Percentiles rank a stretch among this genome's conserved stretches.
phyloP scores from a whole-genome alignment of 1,140 invertebrate genomes.

The Platorchestia sp. region DNA sequence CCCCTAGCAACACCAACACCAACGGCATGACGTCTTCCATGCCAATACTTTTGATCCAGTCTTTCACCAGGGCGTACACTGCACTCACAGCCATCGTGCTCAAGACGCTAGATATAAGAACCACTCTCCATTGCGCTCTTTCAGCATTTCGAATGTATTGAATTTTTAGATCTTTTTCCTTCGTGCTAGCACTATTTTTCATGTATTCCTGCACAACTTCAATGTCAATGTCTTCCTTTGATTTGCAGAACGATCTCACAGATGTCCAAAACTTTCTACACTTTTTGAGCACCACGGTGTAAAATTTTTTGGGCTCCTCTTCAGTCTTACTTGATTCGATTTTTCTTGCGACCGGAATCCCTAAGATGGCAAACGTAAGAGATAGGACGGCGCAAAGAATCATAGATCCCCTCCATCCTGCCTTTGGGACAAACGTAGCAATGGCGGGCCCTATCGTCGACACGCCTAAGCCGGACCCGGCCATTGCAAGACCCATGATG shows the following conservation, averaged over 20 bases:
- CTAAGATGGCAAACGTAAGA: background rate
- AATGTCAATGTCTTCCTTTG: background rate
- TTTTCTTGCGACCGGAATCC: background rate
- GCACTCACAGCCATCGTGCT: background rate
- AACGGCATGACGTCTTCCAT: background rate
- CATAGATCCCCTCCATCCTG: slow-evolving; percentile 20
- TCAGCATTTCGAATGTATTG: background rate
- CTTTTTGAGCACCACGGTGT: background rate
- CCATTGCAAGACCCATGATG: slow-evolving; percentile 25
- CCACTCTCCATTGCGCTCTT: background rate
- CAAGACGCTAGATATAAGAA: background rate
- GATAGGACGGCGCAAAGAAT: slow-evolving; percentile 36
- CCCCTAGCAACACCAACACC: background rate
- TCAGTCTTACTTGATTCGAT: background rate
- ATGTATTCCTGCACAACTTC: background rate
- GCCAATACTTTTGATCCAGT: slow-evolving; percentile 14
- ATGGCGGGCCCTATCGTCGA: slow-evolving; percentile 15
- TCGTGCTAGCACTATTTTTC: background rate
- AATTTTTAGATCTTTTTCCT: background rate
- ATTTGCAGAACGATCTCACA: background rate
- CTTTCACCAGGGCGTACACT: background rate
- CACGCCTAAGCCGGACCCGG: background rate
- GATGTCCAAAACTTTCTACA: background rate
- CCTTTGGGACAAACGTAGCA: background rate
- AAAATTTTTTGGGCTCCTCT: background rate